Evolutionary conservation across 2,113 vertebrate genomes (phyloP).

Genomic region (Gasterosteus nipponicus): DNA sequence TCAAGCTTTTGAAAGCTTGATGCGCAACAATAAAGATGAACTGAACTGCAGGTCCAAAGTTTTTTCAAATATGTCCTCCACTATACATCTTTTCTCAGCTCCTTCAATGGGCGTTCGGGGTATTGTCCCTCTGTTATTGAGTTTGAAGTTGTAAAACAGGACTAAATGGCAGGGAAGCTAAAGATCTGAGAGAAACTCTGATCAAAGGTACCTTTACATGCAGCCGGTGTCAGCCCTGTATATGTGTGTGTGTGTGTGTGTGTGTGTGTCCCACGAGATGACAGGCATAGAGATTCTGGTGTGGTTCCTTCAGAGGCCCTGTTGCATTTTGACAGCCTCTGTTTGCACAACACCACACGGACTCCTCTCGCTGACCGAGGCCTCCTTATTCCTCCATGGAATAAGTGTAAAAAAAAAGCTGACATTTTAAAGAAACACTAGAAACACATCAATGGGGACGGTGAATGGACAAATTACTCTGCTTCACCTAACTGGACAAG

Average conservation of each 20-base stretch:
- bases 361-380: not conserved
- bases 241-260: slow-evolving; percentile 17
- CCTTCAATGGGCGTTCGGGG: no score
- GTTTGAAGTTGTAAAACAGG: slow-evolving; percentile 71
- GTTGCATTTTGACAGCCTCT: slow-evolving; percentile 55
- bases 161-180: slow-evolving; percentile 68
- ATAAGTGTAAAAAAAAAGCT: slow-evolving; percentile 8
- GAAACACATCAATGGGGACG: slow-evolving; percentile 15
- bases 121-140: no score
- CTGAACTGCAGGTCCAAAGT: no score
- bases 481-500: slow-evolving; percentile 29
- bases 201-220: slow-evolving; percentile 76
- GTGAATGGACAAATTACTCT: slow-evolving; percentile 41
- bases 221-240: slow-evolving; percentile 60
- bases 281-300: slow-evolving; percentile 67
- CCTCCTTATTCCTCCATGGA: slow-evolving; percentile 6
- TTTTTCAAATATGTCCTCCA: no score
- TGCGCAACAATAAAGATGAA: no score
- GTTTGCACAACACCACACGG: slow-evolving; percentile 68
- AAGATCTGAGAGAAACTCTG: slow-evolving; percentile 73
- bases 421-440: slow-evolving; percentile 24
- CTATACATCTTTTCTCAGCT: no score
- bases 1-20: no score
- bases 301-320: slow-evolving; percentile 60
- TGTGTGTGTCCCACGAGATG: slow-evolving; percentile 54